A percentile compares a stretch with the other conserved stretches of the same genome.
Conservation (phyloP, 2,888 invertebrate species). For the Nomada fabriciana region DNA sequence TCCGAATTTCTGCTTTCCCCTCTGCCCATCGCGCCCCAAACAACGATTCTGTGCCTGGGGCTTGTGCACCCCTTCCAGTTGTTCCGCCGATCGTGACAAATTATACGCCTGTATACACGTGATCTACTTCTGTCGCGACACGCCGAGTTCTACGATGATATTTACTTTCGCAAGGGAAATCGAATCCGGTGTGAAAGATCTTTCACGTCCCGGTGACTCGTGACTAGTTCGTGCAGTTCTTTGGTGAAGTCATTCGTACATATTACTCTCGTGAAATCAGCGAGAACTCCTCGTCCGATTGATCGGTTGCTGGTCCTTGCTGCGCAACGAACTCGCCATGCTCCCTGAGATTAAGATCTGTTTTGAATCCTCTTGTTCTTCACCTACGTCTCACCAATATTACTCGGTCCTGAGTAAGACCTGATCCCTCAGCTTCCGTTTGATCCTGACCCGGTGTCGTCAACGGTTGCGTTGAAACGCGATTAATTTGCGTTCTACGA, state of each 20-base stretch:
- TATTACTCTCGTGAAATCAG: slow-evolving; percentile 27
- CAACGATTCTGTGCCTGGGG: slow-evolving; percentile 17
- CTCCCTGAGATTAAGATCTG: slow-evolving; percentile 24
- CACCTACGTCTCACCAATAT: slow-evolving; percentile 2
- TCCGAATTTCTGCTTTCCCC: slow-evolving; percentile 56
- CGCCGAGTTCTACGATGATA: slow-evolving; percentile 34
- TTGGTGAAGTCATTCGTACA: slow-evolving; percentile 20
- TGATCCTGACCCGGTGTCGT: not conserved
- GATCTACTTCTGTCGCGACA: slow-evolving; percentile 45
- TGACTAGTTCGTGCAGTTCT: slow-evolving; percentile 1
- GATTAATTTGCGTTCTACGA: not conserved
- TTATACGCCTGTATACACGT: slow-evolving; percentile 44
- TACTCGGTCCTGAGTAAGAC: not conserved
- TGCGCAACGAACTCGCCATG: not conserved
- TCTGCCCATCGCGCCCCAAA: not conserved
- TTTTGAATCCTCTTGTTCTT: slow-evolving; percentile 26
- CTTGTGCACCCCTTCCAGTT: slow-evolving; percentile 18
- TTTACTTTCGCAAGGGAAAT: slow-evolving; percentile 34
- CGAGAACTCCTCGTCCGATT: slow-evolving; percentile 29
- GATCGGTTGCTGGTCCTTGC: slow-evolving; percentile 21
- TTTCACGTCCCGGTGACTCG: slow-evolving; percentile 16
- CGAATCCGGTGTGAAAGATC: slow-evolving; percentile 23
- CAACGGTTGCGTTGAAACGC: not conserved
- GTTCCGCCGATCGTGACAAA: slow-evolving; percentile 44
- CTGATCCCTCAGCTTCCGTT: not conserved